Evolutionary conservation across 1,140 invertebrate species (phyloP), one percentile per base, ranked within the genome.

Genomic region (Penaeus indicus): DNA sequence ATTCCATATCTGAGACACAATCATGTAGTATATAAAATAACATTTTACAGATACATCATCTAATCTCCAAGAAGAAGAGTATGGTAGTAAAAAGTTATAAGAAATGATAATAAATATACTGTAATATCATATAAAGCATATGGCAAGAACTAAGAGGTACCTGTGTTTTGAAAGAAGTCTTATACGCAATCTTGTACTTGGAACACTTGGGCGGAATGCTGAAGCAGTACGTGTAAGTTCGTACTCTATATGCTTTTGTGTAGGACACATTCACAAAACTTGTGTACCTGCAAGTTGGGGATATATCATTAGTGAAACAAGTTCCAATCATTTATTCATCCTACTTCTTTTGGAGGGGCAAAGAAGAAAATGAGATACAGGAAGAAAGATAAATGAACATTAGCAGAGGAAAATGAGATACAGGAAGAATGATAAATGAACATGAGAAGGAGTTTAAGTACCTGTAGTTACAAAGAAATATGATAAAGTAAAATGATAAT

Each of bases 181-280:
- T 95, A 90, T 96, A 95, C 88, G 95, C 95, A 54, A 97, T 95
- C 92, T 95, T 96, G 92, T 97, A 98, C 92, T 96, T 96, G 63
- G 96, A 96, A 93, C 97, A 98, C 92, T 95, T 94, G 21, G 96
- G 96, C 60, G 97, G 97, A 62, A 97, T 94, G 91, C 95, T 96
- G 13, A 97, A 94, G 93, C 97, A 98, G 95, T 96, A 97, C 0
- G 94, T 95, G 90, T 96, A 96, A 85, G 95, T 95, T 77, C 96
- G 94, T 64, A 96, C 95, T 93, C 97, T 96, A 91, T 96, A 97
- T 1, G 97, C 96, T 92, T 96, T 95, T 91, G 95, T 93, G 92
- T 96, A 96, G 1, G 96, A 95, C 62, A 97, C 95, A 90, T 94
- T 94, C 16, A 97, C 95, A 32, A 95, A 95, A 67, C 94, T 94